Base-by-base conservation (phyloP, 2,888 invertebrate genomes). In the Tipula helvola region DNA sequence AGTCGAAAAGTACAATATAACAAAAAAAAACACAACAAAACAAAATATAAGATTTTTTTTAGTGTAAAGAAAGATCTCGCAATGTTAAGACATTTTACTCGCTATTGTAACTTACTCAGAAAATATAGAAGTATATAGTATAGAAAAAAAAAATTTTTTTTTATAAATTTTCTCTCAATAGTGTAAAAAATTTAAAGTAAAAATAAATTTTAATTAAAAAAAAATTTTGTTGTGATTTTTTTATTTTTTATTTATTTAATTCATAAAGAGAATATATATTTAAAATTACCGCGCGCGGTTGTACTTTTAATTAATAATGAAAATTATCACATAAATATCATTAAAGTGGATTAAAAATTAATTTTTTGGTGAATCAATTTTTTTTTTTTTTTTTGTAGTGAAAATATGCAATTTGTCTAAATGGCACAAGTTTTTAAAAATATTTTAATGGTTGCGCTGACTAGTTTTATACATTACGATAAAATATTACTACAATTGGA, bases 21-120 rank as follows among this genome's bases (percentile, higher is more conserved):
- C 83, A 86, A 85, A 86, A 86, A 87, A 86, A 87, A 86, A 85
- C 85, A 87, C 41, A 71, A 42, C 39, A 88, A 90, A 89, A 88
- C 86, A 86, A 52, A 86, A 86, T 28, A 86, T 52, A 16, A 57
- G 86, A 86, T 90, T 90, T 71, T 71, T 71, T 90, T 91, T 91
- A 91, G 91, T 91, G 90, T 91, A 90, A 90, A 91, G 90, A 91
- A 90, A 91, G 90, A 89, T 90, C 90, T 90, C 91, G 90, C 90
- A 90, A 90, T 89, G 90, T 89, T 89, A 90, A 90, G 91, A 90
- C 88, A 90, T 89, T 86, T 57, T 52, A 86, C 86, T 71, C 71
- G 71, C 71, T 71, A 28, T 71, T 71, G 28, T 71, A 71, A 71
- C 71, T 28, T 28, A 71, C 10, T 71, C 71, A 28, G 71, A 71